Evolutionary conservation across 2,797 vertebrate genomes (phyloP), one percentile per base, ranked within the genome.

Genomic region (Fistularia commersonii): DNA sequence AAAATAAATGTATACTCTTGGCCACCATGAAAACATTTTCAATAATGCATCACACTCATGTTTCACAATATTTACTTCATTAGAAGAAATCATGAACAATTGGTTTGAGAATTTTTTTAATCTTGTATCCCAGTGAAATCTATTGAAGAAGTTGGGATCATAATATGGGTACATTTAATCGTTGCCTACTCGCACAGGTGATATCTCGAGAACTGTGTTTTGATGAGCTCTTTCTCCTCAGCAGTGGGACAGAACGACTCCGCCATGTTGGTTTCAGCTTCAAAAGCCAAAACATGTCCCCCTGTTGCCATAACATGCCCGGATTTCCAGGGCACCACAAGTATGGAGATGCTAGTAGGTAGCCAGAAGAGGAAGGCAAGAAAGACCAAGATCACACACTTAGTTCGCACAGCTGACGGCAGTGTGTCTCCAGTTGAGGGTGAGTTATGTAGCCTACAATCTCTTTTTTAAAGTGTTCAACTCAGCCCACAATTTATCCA

Each of bases 311-410:
- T 82, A 71, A 73, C 86, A 79, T 87, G 89, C 87, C 88, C 89
- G 73, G 95, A 95, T 54, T 69, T 88, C 69, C 86, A 88, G 74
- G 93, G 93, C 74, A 74, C 69, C 59, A 4, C 72, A 48, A 81
- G 61, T 14, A 91, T 93, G 69, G 95, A 97, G 68, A 92, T 92
- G 72, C 91, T 97, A 78, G 96, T 98, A 57, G 97, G 96, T 69
- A 99, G 97, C 90, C 96, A 99, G 87, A 99, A 99, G 72, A 93
- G 97, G 77, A 99, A 99, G 91, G 97, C 97, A 11, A 92, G 97
- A 64, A 98, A 97, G 91, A 95, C 89, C 69, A 98, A 98, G 90
- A 99, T 99, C 76, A 99, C 96, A 5, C 97, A 98, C 79, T 91
- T 98, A 68, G 94, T 98, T 68, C 93, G 96, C 77, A 93, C 92